phyloP scores from a whole-genome alignment of 2,797 vertebrate genomes.

The Protonibea diacanthus region DNA sequence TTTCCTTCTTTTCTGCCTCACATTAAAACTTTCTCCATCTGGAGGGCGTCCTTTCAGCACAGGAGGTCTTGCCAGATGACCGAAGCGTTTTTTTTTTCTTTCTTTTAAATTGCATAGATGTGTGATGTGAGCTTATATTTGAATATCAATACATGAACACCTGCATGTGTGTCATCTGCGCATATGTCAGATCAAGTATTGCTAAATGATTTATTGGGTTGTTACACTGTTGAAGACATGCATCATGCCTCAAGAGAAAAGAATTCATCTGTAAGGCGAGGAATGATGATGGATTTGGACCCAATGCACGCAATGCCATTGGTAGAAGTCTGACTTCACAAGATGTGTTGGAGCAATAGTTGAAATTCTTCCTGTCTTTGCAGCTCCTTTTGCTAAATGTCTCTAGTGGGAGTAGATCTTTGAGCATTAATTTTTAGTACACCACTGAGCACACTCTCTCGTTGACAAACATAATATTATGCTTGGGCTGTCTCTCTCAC shows the following conservation, averaged over 20 bases:
- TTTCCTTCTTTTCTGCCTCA: constrained; percentile 4
- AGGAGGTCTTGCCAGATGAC: constrained; percentile 64
- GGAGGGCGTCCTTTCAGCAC: constrained; percentile 70
- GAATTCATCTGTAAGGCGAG: constrained; percentile 36
- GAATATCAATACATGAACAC: constrained; percentile 63
- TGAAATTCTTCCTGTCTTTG: constrained; percentile 57
- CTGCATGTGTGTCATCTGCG: constrained; percentile 53
- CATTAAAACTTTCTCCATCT: constrained; percentile 72
- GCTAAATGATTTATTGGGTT: constrained; percentile 63
- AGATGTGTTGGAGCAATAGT: constrained; percentile 18
- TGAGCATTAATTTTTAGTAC: constrained; percentile 79
- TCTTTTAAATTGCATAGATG: constrained; percentile 26
- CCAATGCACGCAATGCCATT: background rate
- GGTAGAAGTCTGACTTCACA: constrained; percentile 38
- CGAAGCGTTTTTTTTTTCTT: background rate
- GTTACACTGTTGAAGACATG: constrained; percentile 34
- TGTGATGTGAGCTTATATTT: constrained; percentile 71
- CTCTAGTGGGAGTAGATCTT: constrained; percentile 73
- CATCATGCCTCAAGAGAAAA: constrained; percentile 54
- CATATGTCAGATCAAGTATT: constrained; percentile 62
- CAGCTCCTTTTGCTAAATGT: constrained; percentile 47
- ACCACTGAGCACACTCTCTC: constrained; percentile 71
- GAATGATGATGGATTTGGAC: constrained; percentile 27
- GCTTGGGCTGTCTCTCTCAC: constrained; percentile 63
- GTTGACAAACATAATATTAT: constrained; percentile 88